These are phyloP conservation scores for Brachyhypopomus occidentalis DNA, from an alignment of 2,113 vertebrate species.

Conservation along the genomic window DNA sequence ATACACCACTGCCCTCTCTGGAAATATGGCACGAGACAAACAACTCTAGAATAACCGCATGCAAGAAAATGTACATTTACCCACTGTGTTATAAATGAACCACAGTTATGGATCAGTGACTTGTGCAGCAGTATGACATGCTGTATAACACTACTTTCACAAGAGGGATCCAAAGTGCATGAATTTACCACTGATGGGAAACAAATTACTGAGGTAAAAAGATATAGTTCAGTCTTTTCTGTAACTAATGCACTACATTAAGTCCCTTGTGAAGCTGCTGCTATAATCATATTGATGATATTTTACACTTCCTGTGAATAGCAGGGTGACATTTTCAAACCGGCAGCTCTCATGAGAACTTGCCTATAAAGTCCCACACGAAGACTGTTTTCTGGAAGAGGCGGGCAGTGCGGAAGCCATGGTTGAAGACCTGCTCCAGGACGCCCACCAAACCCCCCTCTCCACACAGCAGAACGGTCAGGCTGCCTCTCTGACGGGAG, in stretches of 20 bases:
- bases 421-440: constrained; percentile 93
- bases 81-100: no score
- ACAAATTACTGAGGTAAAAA: not conserved
- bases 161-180: not conserved
- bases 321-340: no score
- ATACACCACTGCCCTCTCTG: constrained; percentile 77
- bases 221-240: no score
- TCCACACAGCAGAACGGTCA: constrained; percentile 91
- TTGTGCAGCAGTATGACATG: no score
- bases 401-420: constrained; percentile 87
- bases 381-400: constrained; percentile 97
- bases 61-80: no score
- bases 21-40: not conserved
- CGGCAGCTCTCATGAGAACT: constrained; percentile 44
- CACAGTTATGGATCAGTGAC: no score
- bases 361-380: constrained; percentile 98
- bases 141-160: not conserved
- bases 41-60: no score
- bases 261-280: no score
- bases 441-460: constrained; percentile 89
- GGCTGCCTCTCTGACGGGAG: constrained; percentile 83
- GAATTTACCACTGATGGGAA: not conserved
- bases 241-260: no score
- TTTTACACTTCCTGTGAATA: no score
- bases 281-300: no score